Evolutionary conservation across 2,888 invertebrate species (phyloP).

Genomic region (Drosophila lacicola): DNA sequence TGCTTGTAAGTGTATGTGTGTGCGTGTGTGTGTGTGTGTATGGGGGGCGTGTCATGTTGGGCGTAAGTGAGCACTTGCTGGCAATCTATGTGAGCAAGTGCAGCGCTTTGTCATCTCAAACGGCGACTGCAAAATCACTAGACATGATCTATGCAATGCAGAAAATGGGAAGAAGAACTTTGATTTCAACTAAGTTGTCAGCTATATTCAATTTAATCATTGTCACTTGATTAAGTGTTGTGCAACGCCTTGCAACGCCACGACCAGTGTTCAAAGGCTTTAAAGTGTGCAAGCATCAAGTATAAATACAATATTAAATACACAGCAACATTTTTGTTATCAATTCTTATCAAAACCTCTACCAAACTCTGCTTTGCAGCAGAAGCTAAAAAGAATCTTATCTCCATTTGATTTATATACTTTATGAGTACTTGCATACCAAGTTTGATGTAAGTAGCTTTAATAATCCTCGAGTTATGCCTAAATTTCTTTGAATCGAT

Average conservation of each 20-base stretch:
- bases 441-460: no score
- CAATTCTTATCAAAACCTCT: no score
- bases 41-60: conserved; percentile 25
- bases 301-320: no score
- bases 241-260: neutral
- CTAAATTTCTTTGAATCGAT: no score
- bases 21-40: conserved; percentile 16
- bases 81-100: conserved; percentile 42
- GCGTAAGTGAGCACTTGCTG: conserved; percentile 49
- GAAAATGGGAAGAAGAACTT: neutral
- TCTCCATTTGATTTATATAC: no score
- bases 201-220: conserved; percentile 1
- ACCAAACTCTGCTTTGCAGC: no score
- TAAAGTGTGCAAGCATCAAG: neutral
- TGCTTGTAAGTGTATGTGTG: conserved; percentile 45
- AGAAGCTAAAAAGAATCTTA: no score
- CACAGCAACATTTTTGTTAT: no score
- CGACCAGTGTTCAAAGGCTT: neutral
- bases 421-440: no score
- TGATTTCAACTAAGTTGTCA: neutral
- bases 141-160: conserved; percentile 8
- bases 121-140: conserved; percentile 12
- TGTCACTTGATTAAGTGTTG: conserved; percentile 8
- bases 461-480: no score
- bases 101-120: conserved; percentile 29